Evolutionary conservation across 2,113 vertebrate species (phyloP), one percentile per base, ranked within the genome.

Genomic region (Amblyornis subalaris): DNA sequence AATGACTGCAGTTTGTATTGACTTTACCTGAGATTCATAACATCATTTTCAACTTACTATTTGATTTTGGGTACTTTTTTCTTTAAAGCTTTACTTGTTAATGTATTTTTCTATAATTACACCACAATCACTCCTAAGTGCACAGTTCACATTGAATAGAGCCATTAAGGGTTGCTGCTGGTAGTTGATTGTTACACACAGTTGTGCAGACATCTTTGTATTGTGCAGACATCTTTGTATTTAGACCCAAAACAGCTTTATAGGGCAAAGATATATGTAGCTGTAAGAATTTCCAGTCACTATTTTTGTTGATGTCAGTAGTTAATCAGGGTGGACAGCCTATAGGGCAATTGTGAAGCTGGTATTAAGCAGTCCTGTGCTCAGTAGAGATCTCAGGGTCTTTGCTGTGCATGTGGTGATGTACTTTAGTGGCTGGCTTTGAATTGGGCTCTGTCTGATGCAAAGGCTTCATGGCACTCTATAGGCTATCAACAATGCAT

Each of bases 41-140:
- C 66, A 69, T 84, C 78, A 85, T 93, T 97, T 96, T 74, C 40
- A 65, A 79, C 67, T 77, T 89, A 35, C 76, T 96, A 51, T 92
- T 90, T 95, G 94, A 97, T 95, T 96, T 94, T 79, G 83, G 93
- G 64, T 86, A 77, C 42, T 84, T 95, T 55, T 45, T 73, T 38
- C 44, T 85, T 85, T 93, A 94, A 94, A 97, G 95, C 95, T 95
- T 96, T 96, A 93, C 87, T 97, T 95, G 22, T 96, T 95, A 96
- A 96, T 94, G 88, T 54, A 66, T 90, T 96, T 94, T 87, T 92
- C 94, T 97, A 50, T 86, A 98, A 97, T 96, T 96, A 85, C 50
- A 45, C 45, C 67, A 60, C 71, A 91, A 97, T 95, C 84, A 72
- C 94, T 95, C 91, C 96, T 96, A 97, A 97, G 71, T 93, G 94